Evolutionary conservation across 2,888 invertebrate species (phyloP).

Genomic region (Oconnorella tubifera): DNA sequence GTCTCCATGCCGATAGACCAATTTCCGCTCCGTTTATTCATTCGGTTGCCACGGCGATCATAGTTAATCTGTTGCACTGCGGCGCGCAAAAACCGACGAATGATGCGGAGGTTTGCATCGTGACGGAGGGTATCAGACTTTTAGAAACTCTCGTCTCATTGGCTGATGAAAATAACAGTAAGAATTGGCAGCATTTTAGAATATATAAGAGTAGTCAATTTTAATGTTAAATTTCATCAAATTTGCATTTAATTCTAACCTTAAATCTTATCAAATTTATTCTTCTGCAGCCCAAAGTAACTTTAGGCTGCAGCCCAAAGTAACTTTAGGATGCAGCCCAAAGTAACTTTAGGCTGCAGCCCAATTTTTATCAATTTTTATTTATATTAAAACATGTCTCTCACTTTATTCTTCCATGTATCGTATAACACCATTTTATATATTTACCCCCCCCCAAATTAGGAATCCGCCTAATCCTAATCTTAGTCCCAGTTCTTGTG

Average conservation of each 20-base stretch:
- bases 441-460: too few species aligned
- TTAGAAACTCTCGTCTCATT: constrained; percentile 72
- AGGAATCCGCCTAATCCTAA: neutral
- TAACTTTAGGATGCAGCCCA: too few species aligned
- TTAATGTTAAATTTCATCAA: neutral
- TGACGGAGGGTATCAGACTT: constrained; percentile 70
- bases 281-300: too few species aligned
- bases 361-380: too few species aligned
- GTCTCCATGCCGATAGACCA: constrained; percentile 68
- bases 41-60: constrained; percentile 72
- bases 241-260: too few species aligned
- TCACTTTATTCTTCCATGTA: too few species aligned
- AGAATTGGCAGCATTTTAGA: too few species aligned
- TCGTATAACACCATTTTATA: too few species aligned
- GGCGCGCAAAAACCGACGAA: constrained; percentile 63
- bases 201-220: neutral
- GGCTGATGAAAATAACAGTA: constrained; percentile 63
- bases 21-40: constrained; percentile 78
- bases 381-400: too few species aligned
- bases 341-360: too few species aligned
- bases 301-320: too few species aligned
- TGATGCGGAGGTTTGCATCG: constrained; percentile 69
- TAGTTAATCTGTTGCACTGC: constrained; percentile 71
- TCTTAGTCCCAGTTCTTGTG: constrained; percentile 74
- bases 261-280: too few species aligned